Percentiles rank a stretch among this genome's conserved stretches.
These are phyloP conservation scores for Crocallis elinguaria DNA, from an alignment of 2,888 invertebrate species.

Conservation along the genomic window DNA sequence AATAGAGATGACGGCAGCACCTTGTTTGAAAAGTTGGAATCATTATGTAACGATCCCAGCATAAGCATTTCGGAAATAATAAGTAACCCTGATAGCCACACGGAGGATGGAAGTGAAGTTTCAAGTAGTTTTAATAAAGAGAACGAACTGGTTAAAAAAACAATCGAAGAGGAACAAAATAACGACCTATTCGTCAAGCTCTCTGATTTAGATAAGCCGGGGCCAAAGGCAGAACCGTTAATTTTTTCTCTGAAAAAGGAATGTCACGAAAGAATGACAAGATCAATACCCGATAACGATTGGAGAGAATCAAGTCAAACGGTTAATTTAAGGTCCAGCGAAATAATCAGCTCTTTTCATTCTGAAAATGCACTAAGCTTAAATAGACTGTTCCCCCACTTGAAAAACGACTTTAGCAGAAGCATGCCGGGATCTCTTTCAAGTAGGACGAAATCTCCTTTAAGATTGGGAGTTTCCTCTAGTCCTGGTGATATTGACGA, in stretches of 20 bases:
- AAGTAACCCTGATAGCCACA: conserved; percentile 40
- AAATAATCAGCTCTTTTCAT: conserved; percentile 84
- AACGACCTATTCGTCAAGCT: conserved; percentile 87
- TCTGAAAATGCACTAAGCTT: conserved; percentile 84
- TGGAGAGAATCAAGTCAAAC: conserved; percentile 84
- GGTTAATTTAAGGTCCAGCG: conserved; percentile 86
- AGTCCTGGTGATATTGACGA: conserved; percentile 74
- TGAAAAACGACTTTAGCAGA: conserved; percentile 76
- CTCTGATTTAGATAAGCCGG: conserved; percentile 90
- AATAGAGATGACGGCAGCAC: conserved; percentile 3
- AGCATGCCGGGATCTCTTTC: conserved; percentile 76
- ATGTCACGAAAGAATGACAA: conserved; percentile 85
- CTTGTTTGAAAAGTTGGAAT: conserved; percentile 45
- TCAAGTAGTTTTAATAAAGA: conserved; percentile 23
- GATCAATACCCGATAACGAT: conserved; percentile 88
- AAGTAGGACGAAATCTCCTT: conserved; percentile 58
- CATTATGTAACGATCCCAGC: conserved; percentile 69
- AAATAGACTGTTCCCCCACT: conserved; percentile 86
- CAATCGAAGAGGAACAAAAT: conserved; percentile 46
- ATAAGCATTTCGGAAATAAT: conserved; percentile 72
- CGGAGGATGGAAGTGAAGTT: not conserved
- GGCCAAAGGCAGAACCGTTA: conserved; percentile 58
- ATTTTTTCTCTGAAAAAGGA: conserved; percentile 47
- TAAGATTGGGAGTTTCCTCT: conserved; percentile 50
- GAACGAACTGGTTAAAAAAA: not conserved